Evolutionary conservation across 2,113 vertebrate genomes (phyloP).

Genomic region (Speoplatyrhinus poulsoni): DNA sequence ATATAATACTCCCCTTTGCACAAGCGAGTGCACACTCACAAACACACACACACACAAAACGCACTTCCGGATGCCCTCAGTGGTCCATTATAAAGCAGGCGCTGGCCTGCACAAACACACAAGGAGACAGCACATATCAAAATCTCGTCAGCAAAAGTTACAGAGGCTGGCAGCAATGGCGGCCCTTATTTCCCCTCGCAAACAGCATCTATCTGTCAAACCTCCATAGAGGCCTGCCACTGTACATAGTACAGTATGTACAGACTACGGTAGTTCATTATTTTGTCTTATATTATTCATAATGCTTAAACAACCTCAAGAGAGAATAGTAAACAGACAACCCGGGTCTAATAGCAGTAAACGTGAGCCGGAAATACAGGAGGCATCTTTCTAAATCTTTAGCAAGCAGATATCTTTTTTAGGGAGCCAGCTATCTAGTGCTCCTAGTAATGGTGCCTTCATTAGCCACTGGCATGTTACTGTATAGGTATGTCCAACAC

Average conservation of each 20-base stretch:
- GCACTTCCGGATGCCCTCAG: neutral
- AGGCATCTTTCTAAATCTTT: conserved; percentile 40
- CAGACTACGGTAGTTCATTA: conserved; percentile 42
- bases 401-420: conserved; percentile 56
- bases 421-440: conserved; percentile 43
- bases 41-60: neutral
- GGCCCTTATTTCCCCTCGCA: conserved; percentile 26
- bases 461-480: conserved; percentile 58
- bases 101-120: conserved; percentile 15
- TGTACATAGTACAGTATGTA: conserved; percentile 13
- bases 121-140: conserved; percentile 22
- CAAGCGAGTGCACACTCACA: neutral
- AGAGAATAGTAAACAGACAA: conserved; percentile 60
- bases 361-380: conserved; percentile 55
- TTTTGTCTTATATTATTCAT: conserved; percentile 60
- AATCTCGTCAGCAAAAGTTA: conserved; percentile 41
- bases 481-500: conserved; percentile 46
- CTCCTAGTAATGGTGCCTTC: conserved; percentile 62
- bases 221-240: conserved; percentile 40
- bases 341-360: conserved; percentile 53
- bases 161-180: conserved; percentile 33
- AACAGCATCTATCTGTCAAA: conserved; percentile 47
- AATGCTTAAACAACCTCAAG: conserved; percentile 56
- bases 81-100: conserved; percentile 15
- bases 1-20: neutral